Evolutionary conservation across 2,113 vertebrate genomes (phyloP), one percentile per base, ranked within the genome.

Genomic region (Felis chaus): DNA sequence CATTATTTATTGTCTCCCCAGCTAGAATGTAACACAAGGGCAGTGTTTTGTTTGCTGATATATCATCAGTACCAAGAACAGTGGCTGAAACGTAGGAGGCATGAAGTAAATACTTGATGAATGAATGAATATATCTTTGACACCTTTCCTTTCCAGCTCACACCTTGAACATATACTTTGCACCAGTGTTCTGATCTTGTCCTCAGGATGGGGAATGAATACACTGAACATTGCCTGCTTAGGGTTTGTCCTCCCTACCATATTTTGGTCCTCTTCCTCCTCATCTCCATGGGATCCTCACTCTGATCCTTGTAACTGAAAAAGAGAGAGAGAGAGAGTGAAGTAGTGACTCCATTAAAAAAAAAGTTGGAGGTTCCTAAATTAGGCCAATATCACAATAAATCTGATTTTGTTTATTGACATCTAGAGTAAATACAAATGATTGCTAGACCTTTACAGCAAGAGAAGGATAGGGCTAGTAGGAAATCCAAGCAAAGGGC

Each of bases 1-100:
- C 68, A 92, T 89, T 96, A 87, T 92, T 92, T 65, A 89, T 50
- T 94, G 31, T 88, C 73, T 63, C 53, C 66, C 14, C 68, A 61
- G 9, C 92, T 96, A 83, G 74, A 90, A 93, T 36, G 12, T 78
- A 61, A 63, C 78, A 65, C 39, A 33, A 87, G 27, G 55, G 14
- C 61, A 86, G 63, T 63, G 57, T 78, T 89, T 90, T 78, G 41
- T 84, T 95, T 63, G 82, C 25, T 21, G 50, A 57, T 74, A 18
- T 45, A 89, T 71, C 48, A n/a, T 89, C 7, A 14, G 69, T 48
- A 68, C 66, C 39, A 61, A 74, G 45, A 89, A 61, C 27, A 76
- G 41, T 31, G 48, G 66, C 94, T 85, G 8, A 65, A 76, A 80
- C 55, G 57, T 1, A 68, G 27, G 86, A 63, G 36, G 48, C n/a